Evolutionary conservation across 2,113 vertebrate species (phyloP), one percentile per base, ranked within the genome.

Genomic region (Osmerus mordax): DNA sequence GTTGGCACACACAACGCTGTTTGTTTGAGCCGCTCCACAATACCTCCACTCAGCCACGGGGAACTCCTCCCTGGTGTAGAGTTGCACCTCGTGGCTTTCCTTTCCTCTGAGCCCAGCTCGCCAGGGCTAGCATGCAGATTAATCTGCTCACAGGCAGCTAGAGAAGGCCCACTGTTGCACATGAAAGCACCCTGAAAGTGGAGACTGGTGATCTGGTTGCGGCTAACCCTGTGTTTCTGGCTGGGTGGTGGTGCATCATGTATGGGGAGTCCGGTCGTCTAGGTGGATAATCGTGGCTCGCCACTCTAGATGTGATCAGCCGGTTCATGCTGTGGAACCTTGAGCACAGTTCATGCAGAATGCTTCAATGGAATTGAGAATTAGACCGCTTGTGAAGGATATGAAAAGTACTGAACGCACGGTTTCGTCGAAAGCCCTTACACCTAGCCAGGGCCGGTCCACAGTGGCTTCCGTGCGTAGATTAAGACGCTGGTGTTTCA

Each of bases 181-280:
- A 81, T 84, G 82, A 87, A 86, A 83, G 83, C 69, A 55, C 68
- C 47, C 73, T 72, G 74, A 75, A 78, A 81, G 74, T 76, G 79
- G 79, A 87, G 74, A 67, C 71, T 62, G 71, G 76, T 69, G 81
- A 75, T 79, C 28, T 74, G 76, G 65, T 71, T 83, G 70, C 41
- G 41, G 41, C 75, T 67, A 23, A 77, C 80, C 77, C 71, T 75
- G 71, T 78, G 78, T 64, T 75, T 80, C n/a, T 65, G 9, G 14
- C 36, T 3, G 2, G 9, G 12, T 2, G 28, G 3, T 2, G 9
- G 62, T 21, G 18, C 19, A 60, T 3, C 19, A 4, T 19, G 62
- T 11, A 51, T 64, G 28, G 15, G 15, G 61, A 32, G 32, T 47
- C 61, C 36, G 7, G 51, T 16, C 18, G 3, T 51, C 32, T 18